Conservation (phyloP, 2,113 vertebrate genomes). For the Scatophagus argus region DNA sequence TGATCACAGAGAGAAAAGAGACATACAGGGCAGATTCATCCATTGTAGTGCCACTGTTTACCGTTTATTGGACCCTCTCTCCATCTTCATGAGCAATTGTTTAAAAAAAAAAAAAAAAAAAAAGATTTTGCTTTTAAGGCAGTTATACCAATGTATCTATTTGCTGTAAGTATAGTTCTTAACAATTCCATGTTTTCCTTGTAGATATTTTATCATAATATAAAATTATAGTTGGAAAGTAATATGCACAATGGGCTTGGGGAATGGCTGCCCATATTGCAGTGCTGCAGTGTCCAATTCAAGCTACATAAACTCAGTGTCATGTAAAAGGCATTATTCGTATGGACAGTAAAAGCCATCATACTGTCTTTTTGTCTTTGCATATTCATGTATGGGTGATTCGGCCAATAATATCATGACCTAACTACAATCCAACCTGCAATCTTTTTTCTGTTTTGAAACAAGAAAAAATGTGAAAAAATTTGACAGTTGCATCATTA, state of each 20-base stretch:
- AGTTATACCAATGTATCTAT: conserved; percentile 7
- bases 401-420: too few relatives aligned
- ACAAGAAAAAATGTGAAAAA: too few relatives aligned
- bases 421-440: too few relatives aligned
- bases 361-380: too few relatives aligned
- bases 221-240: neutral
- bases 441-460: too few relatives aligned
- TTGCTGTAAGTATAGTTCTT: neutral
- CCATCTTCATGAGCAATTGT: conserved; percentile 29
- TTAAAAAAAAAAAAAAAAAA: too few relatives aligned
- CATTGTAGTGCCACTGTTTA: conserved; percentile 1
- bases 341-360: too few relatives aligned
- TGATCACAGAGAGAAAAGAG: conserved; percentile 38
- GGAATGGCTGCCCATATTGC: neutral
- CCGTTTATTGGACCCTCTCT: neutral
- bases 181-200: neutral
- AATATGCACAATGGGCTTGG: neutral
- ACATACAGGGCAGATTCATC: neutral
- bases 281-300: neutral
- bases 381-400: too few relatives aligned
- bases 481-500: too few relatives aligned
- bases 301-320: conserved; percentile 2
- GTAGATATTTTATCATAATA: neutral
- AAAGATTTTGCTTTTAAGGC: neutral
- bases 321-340: too few relatives aligned